These are phyloP conservation scores for Adelges cooleyi DNA, from an alignment of 1,140 invertebrate species.

Conservation along the genomic window DNA sequence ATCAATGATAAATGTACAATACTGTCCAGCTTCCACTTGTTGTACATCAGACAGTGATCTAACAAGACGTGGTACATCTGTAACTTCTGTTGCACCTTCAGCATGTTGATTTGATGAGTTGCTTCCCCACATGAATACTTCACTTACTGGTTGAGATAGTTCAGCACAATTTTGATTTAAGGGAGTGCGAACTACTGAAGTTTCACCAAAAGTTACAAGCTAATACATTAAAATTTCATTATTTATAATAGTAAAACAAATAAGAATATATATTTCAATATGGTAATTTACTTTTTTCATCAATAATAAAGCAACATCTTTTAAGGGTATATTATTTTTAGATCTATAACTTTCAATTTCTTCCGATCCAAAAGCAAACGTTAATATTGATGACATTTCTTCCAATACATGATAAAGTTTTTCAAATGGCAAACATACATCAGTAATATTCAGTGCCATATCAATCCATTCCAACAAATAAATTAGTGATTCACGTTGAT, in stretches of 20 bases:
- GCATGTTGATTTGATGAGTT: slow-evolving; percentile 56
- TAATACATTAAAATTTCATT: too few relatives aligned
- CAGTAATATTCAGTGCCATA: slow-evolving; percentile 42
- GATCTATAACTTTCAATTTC: slow-evolving; percentile 21
- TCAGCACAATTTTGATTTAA: slow-evolving; percentile 27
- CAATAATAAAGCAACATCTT: slow-evolving; percentile 44
- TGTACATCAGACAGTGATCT: slow-evolving; percentile 46
- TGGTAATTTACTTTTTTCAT: slow-evolving; percentile 46
- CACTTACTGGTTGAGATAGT: slow-evolving; percentile 34
- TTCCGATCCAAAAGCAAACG: slow-evolving; percentile 17
- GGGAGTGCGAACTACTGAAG: slow-evolving; percentile 20
- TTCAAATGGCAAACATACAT: slow-evolving; percentile 14
- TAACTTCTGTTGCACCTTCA: slow-evolving; percentile 50
- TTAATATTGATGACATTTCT: slow-evolving; percentile 26
- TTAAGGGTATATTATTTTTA: slow-evolving; percentile 38
- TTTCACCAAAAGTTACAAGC: slow-evolving; percentile 27
- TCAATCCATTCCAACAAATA: slow-evolving; percentile 55
- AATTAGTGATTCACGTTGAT: slow-evolving; percentile 50
- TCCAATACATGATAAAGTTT: slow-evolving; percentile 17
- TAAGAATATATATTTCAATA: too few relatives aligned
- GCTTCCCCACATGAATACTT: slow-evolving; percentile 57
- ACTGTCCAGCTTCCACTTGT: slow-evolving; percentile 55
- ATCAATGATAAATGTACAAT: slow-evolving; percentile 53
- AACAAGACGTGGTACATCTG: slow-evolving; percentile 47
- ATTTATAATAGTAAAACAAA: too few relatives aligned